Evolutionary conservation across 1,140 invertebrate species (phyloP), one percentile per base, ranked within the genome.

Genomic region (Conopomorpha cramerella): DNA sequence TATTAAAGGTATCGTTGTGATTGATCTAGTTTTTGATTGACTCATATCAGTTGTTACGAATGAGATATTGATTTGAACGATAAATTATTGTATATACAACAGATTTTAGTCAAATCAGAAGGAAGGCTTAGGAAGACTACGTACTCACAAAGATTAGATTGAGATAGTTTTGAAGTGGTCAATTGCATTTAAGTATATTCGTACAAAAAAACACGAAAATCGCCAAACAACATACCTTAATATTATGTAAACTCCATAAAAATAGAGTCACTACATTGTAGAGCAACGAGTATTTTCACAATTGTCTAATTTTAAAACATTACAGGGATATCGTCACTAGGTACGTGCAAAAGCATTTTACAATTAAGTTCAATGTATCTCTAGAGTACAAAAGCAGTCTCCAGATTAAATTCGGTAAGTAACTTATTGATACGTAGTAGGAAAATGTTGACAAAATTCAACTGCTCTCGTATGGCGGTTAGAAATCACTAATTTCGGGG

Each of bases 401-500:
- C 67, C 66, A 73, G 68, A 72, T 60, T 76, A 72, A 72, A 71
- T 68, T 72, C 70, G 70, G 65, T 72, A 76, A 77, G 72, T 76
- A 73, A 62, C 59, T 74, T 68, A 66, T 58, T 55, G 62, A 67
- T 67, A 63, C 41, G 41, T 51, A 31, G 37, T 46, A 41, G 45
- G 29, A 43, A 38, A 45, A 43, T 34, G 34, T 36, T 45, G 25
- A 39, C 17, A 35, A 41, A 14, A 36, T 42, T 43, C 40, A 33
- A 28, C 72, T 74, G n/a, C n/a, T n/a, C n/a, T n/a, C n/a, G n/a
- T n/a, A n/a, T n/a, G n/a, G n/a, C n/a, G n/a, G n/a, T n/a, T n/a
- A 83, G 56, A 84, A 84, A 49, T 84, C 82, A 55, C 82, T 84
- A 41, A 84, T 82, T 67, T 84, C 82, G 19, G 81, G 81, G 52